These are phyloP conservation scores for Anthoscopus minutus DNA, from an alignment of 2,113 vertebrate species.

Conservation along the genomic window DNA sequence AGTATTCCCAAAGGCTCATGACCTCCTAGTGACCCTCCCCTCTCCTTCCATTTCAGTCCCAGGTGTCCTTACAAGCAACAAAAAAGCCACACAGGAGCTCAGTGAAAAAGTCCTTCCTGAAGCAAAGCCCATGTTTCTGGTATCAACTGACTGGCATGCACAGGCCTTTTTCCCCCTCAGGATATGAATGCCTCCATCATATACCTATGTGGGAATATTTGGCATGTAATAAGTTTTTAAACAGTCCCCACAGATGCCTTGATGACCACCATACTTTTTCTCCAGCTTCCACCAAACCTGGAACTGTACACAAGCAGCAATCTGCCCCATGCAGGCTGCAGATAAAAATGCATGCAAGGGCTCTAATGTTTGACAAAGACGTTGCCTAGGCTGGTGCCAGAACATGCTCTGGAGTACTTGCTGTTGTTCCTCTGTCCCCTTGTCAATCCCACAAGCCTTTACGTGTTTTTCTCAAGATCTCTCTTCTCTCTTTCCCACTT, in stretches of 20 bases:
- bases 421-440: background rate
- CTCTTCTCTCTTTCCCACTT: background rate
- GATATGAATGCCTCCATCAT: background rate
- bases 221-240: background rate
- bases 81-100: background rate
- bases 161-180: background rate
- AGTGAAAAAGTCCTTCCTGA: background rate
- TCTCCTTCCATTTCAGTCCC: background rate
- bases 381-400: background rate
- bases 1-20: background rate
- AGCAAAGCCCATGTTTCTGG: background rate
- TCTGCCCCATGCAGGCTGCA: background rate
- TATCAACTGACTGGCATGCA: background rate
- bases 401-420: background rate
- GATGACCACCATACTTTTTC: background rate
- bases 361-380: background rate
- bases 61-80: background rate
- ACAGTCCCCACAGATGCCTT: background rate
- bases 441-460: background rate
- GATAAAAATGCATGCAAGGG: background rate
- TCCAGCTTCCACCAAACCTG: background rate
- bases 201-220: background rate
- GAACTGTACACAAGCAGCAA: background rate
- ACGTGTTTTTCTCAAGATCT: background rate
- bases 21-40: background rate